Percentiles rank a stretch among this genome's conserved stretches.
Conservation (phyloP, 2,888 invertebrate species). For the Syrista parreyssii region DNA sequence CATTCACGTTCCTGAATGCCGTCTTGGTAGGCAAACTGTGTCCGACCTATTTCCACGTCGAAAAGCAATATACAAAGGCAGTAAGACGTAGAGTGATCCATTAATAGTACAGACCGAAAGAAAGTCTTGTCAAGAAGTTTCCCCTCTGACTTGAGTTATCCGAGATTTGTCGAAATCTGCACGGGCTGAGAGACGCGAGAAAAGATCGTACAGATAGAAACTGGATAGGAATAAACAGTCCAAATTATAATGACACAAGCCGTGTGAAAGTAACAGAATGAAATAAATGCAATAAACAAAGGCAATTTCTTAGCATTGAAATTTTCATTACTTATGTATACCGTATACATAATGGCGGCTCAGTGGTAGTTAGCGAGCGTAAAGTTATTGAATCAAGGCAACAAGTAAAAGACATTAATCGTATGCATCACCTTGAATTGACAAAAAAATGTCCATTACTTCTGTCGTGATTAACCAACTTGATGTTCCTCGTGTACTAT, state of each 20-base stretch:
- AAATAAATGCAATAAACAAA: not conserved
- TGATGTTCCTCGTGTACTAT: not conserved
- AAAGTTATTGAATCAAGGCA: not conserved
- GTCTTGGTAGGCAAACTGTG: constrained; percentile 27
- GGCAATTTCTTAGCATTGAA: not conserved
- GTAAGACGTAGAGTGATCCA: not conserved
- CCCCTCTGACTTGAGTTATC: not conserved
- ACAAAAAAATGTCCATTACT: not conserved
- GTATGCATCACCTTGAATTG: not conserved
- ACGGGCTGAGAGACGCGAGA: not conserved
- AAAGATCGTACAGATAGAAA: too few relatives aligned
- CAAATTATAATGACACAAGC: not conserved
- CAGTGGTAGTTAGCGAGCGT: not conserved
- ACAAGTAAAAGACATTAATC: not conserved
- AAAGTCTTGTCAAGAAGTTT: not conserved
- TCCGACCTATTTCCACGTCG: constrained; percentile 32
- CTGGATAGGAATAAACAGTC: not conserved
- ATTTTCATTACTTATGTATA: not conserved
- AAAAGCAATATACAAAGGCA: not conserved
- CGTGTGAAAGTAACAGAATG: not conserved
- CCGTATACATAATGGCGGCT: not conserved
- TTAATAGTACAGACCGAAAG: not conserved
- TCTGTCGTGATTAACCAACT: not conserved
- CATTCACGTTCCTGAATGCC: constrained; percentile 33
- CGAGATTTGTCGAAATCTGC: not conserved